A percentile compares a stretch with the other conserved stretches of the same genome.
These are phyloP conservation scores for Sciurus vulgaris DNA, from an alignment of 2,797 vertebrate genomes.

Conservation along the genomic window DNA sequence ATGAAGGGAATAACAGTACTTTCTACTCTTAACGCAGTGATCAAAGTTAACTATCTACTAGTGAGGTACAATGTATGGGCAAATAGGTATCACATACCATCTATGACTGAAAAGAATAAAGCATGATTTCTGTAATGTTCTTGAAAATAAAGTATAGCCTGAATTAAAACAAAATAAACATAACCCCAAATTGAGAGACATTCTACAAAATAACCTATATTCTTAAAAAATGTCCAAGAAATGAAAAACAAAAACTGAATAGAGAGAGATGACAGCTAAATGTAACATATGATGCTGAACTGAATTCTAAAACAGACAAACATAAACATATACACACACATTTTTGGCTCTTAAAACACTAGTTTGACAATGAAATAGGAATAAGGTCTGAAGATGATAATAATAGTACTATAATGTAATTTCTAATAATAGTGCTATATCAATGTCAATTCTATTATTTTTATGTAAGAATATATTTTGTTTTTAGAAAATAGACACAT, in stretches of 20 bases:
- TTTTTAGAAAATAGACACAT: slow-evolving; percentile 34
- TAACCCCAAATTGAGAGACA: neutral
- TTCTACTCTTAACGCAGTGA: neutral
- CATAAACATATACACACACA: neutral
- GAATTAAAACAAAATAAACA: neutral
- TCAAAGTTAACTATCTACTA: neutral
- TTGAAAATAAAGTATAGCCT: slow-evolving; percentile 24
- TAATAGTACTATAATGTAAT: neutral
- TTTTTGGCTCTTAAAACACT: slow-evolving; percentile 11
- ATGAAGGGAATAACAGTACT: neutral
- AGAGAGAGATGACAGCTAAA: neutral
- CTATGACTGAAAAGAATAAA: neutral
- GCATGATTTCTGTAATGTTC: neutral
- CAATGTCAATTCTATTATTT: neutral
- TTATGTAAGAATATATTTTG: neutral
- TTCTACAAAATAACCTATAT: slow-evolving; percentile 19
- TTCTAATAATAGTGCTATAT: neutral
- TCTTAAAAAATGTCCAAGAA: neutral
- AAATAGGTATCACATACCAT: neutral
- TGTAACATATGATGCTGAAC: neutral
- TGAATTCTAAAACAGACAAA: neutral
- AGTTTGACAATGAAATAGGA: slow-evolving; percentile 26
- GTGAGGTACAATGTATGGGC: neutral
- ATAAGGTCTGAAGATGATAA: neutral
- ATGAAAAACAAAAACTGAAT: slow-evolving; percentile 31